A percentile compares a stretch with the other conserved stretches of the same genome.
phyloP scores from a whole-genome alignment of 23 tunicate species.

The Clavelina lepadiformis region DNA sequence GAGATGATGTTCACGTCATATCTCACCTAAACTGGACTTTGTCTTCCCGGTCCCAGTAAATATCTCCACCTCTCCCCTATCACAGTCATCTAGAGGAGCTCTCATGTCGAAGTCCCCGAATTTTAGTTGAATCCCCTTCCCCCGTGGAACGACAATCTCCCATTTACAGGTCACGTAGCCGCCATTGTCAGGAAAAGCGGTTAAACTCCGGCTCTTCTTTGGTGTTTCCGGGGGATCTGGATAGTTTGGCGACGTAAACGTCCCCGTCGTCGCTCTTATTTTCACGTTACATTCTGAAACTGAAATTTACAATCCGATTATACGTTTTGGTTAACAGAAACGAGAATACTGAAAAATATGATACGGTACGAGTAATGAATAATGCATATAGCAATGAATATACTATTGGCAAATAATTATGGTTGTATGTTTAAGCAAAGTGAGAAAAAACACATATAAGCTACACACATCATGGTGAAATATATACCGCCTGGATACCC shows the following conservation, averaged over 20 bases:
- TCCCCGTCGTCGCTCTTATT: constrained; percentile 52
- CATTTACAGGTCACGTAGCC: constrained; percentile 28
- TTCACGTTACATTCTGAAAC: constrained; percentile 61
- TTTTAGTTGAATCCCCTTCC: constrained; percentile 57
- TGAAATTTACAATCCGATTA: no score
- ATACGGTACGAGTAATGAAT: no score
- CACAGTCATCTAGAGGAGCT: constrained; percentile 77
- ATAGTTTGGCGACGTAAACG: constrained; percentile 77
- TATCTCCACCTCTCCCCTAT: constrained; percentile 69
- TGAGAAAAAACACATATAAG: no score
- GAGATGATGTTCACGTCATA: background rate
- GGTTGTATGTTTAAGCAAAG: no score
- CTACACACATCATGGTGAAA: no score
- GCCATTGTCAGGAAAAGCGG: constrained; percentile 1
- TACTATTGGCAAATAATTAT: no score
- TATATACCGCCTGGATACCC: no score
- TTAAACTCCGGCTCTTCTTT: background rate
- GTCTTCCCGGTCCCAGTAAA: constrained; percentile 53
- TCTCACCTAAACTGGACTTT: constrained; percentile 59
- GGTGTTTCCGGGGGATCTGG: constrained; percentile 26
- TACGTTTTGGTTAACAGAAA: no score
- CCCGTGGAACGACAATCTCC: constrained; percentile 54
- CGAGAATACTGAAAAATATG: no score
- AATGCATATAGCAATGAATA: no score
- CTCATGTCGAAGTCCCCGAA: constrained; percentile 81